Conservation (phyloP, 1,140 invertebrate genomes). For the Euwallacea fornicatus region DNA sequence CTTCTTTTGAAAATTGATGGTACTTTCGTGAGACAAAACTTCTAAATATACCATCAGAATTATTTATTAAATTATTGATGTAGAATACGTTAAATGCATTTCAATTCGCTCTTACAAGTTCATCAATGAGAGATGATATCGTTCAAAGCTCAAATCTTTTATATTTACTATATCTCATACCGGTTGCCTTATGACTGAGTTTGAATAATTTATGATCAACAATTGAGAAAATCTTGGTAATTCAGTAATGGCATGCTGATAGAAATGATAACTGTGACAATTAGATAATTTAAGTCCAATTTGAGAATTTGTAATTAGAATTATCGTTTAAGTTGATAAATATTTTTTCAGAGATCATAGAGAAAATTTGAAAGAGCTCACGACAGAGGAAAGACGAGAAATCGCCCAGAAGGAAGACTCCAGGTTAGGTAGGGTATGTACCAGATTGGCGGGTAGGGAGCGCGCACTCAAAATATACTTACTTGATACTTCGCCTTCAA, state of each 20-base stretch:
- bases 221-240: too few relatives aligned
- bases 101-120: too few relatives aligned
- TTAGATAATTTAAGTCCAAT: not conserved
- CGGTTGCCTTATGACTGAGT: too few relatives aligned
- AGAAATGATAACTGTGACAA: not conserved
- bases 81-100: too few relatives aligned
- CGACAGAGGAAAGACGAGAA: conserved; percentile 64
- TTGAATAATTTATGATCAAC: not conserved
- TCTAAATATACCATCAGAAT: too few relatives aligned
- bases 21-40: too few relatives aligned
- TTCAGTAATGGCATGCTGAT: not conserved
- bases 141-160: too few relatives aligned
- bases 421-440: conserved; percentile 53
- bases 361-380: conserved; percentile 62
- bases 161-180: too few relatives aligned
- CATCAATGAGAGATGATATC: too few relatives aligned
- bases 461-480: conserved; percentile 75
- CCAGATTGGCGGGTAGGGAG: conserved; percentile 62
- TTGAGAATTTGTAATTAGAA: not conserved
- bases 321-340: not conserved
- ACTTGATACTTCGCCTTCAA: conserved; percentile 54
- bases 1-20: too few relatives aligned
- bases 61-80: too few relatives aligned
- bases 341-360: conserved; percentile 62
- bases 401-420: conserved; percentile 63